Evolutionary conservation across 1,140 invertebrate genomes (phyloP), one percentile per base, ranked within the genome.

Genomic region (Samia ricini): DNA sequence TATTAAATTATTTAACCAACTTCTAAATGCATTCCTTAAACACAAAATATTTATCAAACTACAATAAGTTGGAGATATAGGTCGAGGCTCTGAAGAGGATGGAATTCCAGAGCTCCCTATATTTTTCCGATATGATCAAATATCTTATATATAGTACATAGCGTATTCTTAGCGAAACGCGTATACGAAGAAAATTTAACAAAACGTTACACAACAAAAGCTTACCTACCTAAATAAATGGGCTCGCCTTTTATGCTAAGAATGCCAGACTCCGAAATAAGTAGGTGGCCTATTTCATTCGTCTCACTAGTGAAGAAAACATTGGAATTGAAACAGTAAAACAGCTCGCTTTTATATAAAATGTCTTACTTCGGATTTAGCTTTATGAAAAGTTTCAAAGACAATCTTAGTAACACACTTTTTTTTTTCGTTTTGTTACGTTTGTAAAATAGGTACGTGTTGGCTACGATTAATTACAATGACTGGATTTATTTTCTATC

Each of bases 41-140:
- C 71, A 73, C 76, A 72, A 73, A 68, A 77, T 79, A 81, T 82
- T 69, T 74, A 81, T 74, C 76, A 77, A 82, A 80, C 74, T 81
- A 81, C 77, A 82, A 82, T 77, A 85, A 81, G 81, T 82, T 67
- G 76, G 33, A 12, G 67, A 65, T 73, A 83, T 83, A 85, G 75
- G 79, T 81, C 64, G 71, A 79, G 83, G 76, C 82, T 81, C 71
- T 83, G 76, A 74, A 57, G 63, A 61, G 77, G 76, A 85, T 85
- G 80, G 81, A 85, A 80, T 83, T 85, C 74, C 73, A 71, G 75
- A 72, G 73, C 74, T 71, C 68, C 69, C 69, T 56, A 48, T 57
- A 50, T 66, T 60, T 56, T 51, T 59, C 64, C 72, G 70, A 76
- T 78, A 77, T 78, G 71, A 77, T 81, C 77, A 73, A 80, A 78